These are phyloP conservation scores for Pogonocherus hispidulus DNA, from an alignment of 2,888 invertebrate species.

Conservation along the genomic window DNA sequence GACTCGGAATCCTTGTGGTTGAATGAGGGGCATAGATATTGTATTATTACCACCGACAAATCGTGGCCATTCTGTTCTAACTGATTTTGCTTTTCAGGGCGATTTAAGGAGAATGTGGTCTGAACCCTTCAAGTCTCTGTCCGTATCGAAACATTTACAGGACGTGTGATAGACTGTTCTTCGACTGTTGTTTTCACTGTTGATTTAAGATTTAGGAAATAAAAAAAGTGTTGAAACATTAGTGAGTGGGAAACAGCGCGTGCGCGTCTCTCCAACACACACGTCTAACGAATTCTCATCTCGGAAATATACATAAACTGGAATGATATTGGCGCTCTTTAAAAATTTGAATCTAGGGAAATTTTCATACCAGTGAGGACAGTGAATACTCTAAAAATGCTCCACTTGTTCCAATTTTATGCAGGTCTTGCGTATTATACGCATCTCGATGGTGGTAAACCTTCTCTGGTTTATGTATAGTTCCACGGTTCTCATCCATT, in stretches of 20 bases:
- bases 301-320: too few relatives aligned
- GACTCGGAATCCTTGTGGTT: too few relatives aligned
- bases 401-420: too few relatives aligned
- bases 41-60: too few relatives aligned
- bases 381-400: too few relatives aligned
- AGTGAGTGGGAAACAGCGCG: slow-evolving; percentile 43
- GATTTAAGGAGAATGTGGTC: slow-evolving; percentile 98
- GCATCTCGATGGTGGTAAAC: too few relatives aligned
- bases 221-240: slow-evolving; percentile 49
- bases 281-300: not conserved
- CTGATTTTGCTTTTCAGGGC: slow-evolving; percentile 81
- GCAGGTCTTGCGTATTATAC: too few relatives aligned
- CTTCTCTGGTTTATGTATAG: slow-evolving; percentile 34
- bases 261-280: not conserved
- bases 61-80: too few relatives aligned
- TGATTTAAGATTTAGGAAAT: slow-evolving; percentile 51
- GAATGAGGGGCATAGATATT: too few relatives aligned
- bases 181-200: slow-evolving; percentile 46
- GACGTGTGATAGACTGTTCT: slow-evolving; percentile 77
- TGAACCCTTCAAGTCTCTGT: slow-evolving; percentile 91
- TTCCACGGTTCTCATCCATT: slow-evolving; percentile 47
- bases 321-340: too few relatives aligned
- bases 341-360: too few relatives aligned
- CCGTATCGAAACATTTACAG: slow-evolving; percentile 82
- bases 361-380: too few relatives aligned